These are phyloP conservation scores for Drosophila obscura DNA, from an alignment of 1,140 invertebrate genomes.

Conservation along the genomic window DNA sequence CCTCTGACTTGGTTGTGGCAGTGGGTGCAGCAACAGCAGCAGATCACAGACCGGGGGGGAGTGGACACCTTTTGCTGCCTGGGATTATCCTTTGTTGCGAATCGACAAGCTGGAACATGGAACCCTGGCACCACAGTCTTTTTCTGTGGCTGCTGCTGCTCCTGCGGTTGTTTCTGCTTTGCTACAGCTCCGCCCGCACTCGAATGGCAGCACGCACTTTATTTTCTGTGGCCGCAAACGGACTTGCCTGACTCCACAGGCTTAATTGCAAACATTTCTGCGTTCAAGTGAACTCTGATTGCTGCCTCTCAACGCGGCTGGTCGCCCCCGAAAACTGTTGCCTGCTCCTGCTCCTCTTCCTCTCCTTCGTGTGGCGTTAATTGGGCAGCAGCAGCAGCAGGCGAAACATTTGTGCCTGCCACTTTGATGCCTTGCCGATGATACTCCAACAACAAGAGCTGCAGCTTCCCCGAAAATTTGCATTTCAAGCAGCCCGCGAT, in stretches of 20 bases:
- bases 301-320: slow-evolving; percentile 17
- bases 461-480: slow-evolving; percentile 64
- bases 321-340: slow-evolving; percentile 4
- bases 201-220: slow-evolving; percentile 37
- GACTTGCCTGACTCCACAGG: neutral
- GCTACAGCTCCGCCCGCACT: slow-evolving; percentile 21
- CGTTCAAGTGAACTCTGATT: slow-evolving; percentile 80
- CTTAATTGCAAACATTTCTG: slow-evolving; percentile 73
- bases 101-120: slow-evolving; percentile 75
- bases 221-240: slow-evolving; percentile 4
- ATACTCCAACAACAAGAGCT: slow-evolving; percentile 63
- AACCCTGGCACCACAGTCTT: slow-evolving; percentile 21
- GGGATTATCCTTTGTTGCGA: slow-evolving; percentile 79
- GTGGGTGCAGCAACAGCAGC: slow-evolving; percentile 63
- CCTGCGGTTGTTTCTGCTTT: slow-evolving; percentile 23
- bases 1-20: slow-evolving; percentile 33
- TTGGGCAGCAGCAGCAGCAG: slow-evolving; percentile 42
- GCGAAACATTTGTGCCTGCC: slow-evolving; percentile 68
- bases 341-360: slow-evolving; percentile 32
- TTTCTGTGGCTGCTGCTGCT: slow-evolving; percentile 26
- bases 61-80: slow-evolving; percentile 29
- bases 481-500: slow-evolving; percentile 80
- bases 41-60: slow-evolving; percentile 3
- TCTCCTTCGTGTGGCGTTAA: slow-evolving; percentile 34
- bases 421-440: slow-evolving; percentile 81